Evolutionary conservation across 2,113 vertebrate species (phyloP).

Genomic region (Brachypodius melanocephalos): DNA sequence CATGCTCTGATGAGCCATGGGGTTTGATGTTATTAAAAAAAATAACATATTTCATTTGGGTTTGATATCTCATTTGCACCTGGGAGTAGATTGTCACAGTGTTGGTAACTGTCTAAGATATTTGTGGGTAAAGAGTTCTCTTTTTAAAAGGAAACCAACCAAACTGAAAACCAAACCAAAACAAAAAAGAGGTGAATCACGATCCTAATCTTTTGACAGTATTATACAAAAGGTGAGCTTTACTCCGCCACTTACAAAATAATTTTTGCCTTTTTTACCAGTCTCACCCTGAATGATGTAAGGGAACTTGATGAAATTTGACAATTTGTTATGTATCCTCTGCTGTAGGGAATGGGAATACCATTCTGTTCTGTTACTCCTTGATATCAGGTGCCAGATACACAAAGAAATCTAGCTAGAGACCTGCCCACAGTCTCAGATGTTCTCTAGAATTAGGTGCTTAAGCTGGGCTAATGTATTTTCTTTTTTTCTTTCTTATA

Average conservation of each 20-base stretch:
- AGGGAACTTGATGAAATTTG: not conserved
- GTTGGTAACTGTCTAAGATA: not conserved
- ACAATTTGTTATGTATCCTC: not conserved
- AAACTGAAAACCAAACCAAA: not conserved
- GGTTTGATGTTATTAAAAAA: not conserved
- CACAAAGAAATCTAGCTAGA: not conserved
- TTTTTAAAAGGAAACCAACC: not conserved
- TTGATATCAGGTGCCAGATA: not conserved
- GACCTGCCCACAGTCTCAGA: not conserved
- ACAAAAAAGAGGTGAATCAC: not conserved
- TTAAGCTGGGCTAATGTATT: not conserved
- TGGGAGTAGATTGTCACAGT: not conserved
- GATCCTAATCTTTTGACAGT: not conserved
- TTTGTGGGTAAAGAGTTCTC: not conserved
- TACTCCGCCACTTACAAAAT: not conserved
- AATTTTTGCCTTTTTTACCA: not conserved
- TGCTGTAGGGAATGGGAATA: not conserved
- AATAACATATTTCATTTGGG: not conserved
- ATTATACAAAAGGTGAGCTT: not conserved
- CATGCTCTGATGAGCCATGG: not conserved
- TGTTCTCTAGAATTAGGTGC: not conserved
- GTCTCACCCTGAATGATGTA: not conserved
- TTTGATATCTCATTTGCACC: not conserved
- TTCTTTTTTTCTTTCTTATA: not conserved
- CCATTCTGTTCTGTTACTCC: not conserved